These are phyloP conservation scores for Heliconius aoede DNA, from an alignment of 2,888 invertebrate species.

Conservation along the genomic window DNA sequence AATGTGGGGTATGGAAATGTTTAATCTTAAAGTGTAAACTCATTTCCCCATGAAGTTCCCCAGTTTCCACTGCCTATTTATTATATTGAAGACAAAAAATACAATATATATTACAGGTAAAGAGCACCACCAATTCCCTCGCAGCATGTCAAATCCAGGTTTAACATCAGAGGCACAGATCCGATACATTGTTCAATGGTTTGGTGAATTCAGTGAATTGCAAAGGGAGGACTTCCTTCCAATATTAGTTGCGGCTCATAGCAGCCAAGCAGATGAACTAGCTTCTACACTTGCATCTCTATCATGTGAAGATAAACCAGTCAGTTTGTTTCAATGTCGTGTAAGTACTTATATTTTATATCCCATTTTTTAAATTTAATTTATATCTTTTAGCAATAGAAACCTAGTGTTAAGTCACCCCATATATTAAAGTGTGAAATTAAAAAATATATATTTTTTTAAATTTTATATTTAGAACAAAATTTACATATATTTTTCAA, in stretches of 20 bases:
- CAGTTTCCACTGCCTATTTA: no score
- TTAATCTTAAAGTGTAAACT: no score
- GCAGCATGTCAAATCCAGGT: slow-evolving; percentile 83
- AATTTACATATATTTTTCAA: neutral
- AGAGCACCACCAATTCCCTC: slow-evolving; percentile 60
- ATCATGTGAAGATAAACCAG: slow-evolving; percentile 89
- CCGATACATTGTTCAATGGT: slow-evolving; percentile 93
- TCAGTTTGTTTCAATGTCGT: slow-evolving; percentile 92
- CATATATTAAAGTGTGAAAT: neutral
- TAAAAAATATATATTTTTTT: neutral
- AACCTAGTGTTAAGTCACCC: neutral
- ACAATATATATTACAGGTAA: slow-evolving; percentile 51
- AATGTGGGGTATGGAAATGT: no score
- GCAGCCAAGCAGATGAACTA: slow-evolving; percentile 88
- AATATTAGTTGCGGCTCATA: slow-evolving; percentile 85
- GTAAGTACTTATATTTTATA: slow-evolving; percentile 74
- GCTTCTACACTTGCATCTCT: slow-evolving; percentile 87
- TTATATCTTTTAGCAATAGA: neutral
- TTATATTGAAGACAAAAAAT: no score
- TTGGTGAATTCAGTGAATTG: slow-evolving; percentile 94
- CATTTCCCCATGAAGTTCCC: no score
- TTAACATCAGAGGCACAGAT: slow-evolving; percentile 89
- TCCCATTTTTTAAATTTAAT: neutral
- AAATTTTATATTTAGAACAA: no score
- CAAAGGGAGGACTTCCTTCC: slow-evolving; percentile 93